A percentile compares a stretch with the other conserved stretches of the same genome.
phyloP scores from a whole-genome alignment of 1,140 invertebrate genomes.

The Drosophila jambulina region DNA sequence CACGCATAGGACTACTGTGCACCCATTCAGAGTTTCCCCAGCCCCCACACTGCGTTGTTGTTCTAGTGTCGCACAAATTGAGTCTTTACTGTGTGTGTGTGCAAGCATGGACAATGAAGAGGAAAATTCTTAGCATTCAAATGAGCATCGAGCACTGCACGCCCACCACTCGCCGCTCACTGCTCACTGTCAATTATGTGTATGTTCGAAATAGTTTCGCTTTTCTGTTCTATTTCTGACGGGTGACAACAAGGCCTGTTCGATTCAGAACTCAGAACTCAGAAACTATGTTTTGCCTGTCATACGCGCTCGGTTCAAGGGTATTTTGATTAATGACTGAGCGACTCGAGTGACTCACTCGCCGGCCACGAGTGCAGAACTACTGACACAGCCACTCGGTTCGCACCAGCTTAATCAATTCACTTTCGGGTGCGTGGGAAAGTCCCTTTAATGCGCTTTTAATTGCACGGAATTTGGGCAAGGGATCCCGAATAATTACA shows the following conservation, averaged over 20 bases:
- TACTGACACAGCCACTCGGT: background rate
- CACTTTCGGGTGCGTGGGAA: conserved; percentile 61
- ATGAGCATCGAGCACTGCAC: conserved; percentile 66
- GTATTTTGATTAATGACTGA: conserved; percentile 74
- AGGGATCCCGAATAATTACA: conserved; percentile 30
- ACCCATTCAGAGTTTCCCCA: conserved; percentile 18
- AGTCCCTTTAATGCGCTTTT: conserved; percentile 73
- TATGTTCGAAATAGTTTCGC: conserved; percentile 38
- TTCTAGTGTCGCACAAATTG: conserved; percentile 59
- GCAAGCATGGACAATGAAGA: conserved; percentile 27
- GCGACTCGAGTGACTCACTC: conserved; percentile 54
- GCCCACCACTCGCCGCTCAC: conserved; percentile 42
- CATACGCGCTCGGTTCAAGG: conserved; percentile 69
- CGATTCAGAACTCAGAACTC: conserved; percentile 28
- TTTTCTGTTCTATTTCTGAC: conserved; percentile 70
- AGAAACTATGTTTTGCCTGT: conserved; percentile 58
- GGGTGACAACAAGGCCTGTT: conserved; percentile 59
- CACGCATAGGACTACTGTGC: conserved; percentile 9
- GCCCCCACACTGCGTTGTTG: conserved; percentile 35
- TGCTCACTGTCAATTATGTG: conserved; percentile 40
- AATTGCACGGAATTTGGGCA: conserved; percentile 49
- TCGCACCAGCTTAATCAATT: conserved; percentile 18
- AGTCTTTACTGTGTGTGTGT: conserved; percentile 55
- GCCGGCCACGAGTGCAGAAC: conserved; percentile 11
- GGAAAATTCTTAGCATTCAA: conserved; percentile 63